phyloP scores from a whole-genome alignment of 1,140 invertebrate species.

The Penaeus japonicus region DNA sequence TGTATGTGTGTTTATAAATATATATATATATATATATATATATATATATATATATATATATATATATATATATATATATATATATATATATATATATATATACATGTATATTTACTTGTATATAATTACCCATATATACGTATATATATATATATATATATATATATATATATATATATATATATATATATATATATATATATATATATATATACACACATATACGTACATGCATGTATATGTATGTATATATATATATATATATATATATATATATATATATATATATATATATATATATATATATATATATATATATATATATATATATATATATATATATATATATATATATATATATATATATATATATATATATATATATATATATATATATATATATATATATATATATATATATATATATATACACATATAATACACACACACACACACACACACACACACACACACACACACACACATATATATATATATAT shows the following conservation, averaged over 20 bases:
- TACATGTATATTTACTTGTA: neutral
- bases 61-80: neutral
- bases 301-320: neutral
- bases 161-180: neutral
- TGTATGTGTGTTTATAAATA: neutral
- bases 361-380: neutral
- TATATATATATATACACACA: neutral
- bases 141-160: constrained; percentile 1
- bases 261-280: neutral
- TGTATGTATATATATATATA: neutral
- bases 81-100: neutral
- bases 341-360: neutral
- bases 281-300: neutral
- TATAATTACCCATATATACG: too few species aligned
- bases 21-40: neutral
- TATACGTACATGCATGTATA: neutral
- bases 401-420: neutral
- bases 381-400: neutral
- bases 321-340: neutral
- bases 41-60: neutral
- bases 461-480: too few species aligned
- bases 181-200: neutral
- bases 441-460: neutral
- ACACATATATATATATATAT: neutral
- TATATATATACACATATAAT: neutral